Evolutionary conservation across 2,113 vertebrate species (phyloP).

Genomic region (Sterrhoptilus dennistouni): DNA sequence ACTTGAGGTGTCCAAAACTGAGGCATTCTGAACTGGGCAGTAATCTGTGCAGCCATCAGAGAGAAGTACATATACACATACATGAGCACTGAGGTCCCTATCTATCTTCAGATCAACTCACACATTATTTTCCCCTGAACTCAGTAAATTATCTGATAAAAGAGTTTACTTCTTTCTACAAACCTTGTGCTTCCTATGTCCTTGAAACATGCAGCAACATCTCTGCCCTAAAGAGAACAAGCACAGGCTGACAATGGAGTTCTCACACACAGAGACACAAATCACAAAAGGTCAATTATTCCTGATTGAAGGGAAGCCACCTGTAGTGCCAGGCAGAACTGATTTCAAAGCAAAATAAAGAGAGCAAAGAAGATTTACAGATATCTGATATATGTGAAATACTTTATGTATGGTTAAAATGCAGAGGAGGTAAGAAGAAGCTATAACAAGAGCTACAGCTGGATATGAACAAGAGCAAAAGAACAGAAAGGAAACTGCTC

Average conservation of each 20-base stretch:
- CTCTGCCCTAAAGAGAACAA: background rate
- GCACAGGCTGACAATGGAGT: background rate
- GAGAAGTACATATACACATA: background rate
- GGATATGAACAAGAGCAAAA: background rate
- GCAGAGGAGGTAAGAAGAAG: background rate
- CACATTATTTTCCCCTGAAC: background rate
- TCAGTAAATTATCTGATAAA: background rate
- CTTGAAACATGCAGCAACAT: background rate
- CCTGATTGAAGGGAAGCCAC: background rate
- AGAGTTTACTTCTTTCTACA: background rate
- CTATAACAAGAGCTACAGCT: background rate
- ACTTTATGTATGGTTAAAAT: background rate
- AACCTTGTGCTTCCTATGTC: background rate
- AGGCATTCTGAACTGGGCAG: background rate
- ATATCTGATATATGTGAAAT: background rate
- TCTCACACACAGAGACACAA: background rate
- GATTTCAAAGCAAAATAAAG: background rate
- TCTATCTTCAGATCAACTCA: background rate
- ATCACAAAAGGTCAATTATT: background rate
- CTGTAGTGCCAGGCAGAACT: background rate
- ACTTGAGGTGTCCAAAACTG: background rate
- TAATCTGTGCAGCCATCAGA: background rate
- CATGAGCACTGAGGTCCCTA: background rate
- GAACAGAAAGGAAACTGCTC: background rate
- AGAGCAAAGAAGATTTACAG: background rate